Evolutionary conservation across 2,113 vertebrate genomes (phyloP), one percentile per base, ranked within the genome.

Genomic region (Bufo gargarizans): DNA sequence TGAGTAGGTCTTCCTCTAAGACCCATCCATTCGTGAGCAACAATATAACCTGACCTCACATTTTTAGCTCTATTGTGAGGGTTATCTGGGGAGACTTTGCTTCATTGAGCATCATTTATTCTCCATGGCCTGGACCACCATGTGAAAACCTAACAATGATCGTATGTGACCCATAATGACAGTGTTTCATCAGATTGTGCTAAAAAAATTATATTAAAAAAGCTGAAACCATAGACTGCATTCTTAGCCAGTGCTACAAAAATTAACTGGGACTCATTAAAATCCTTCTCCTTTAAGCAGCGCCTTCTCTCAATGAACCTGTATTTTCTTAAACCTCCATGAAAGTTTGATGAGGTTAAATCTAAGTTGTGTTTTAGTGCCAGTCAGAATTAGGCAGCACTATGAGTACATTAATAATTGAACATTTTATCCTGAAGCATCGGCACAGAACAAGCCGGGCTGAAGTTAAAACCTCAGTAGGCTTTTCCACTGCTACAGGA

Each of bases 351-450:
- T 97, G 96, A 96, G 91, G 94, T 93, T 96, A 97, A 97, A 97
- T 96, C 96, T 95, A 96, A 95, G 95, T 96, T 95, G 96, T 95
- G 95, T 96, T 97, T 97, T 97, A 97, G 96, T 97, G 97, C 97
- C 96, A 96, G 95, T 95, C 95, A 96, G 95, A 94, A 97, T 98
- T 97, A 97, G 92, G 94, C 95, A 94, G 93, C 94, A 92, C 94
- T 93, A 94, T 91, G 96, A 96, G 91, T 92, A 91, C 93, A 96
- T 97, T 92, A 96, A 97, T 97, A 95, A 97, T 96, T 91, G 97
- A 81, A 17, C 2, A 58, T 6, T 9, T 20, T 58, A 43, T 81
- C 78, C 86, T 67, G n/a, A 47, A 81, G 86, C 86, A 12, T 43
- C 33, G 53, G 86, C 67, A 61, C 45, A 17, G 86, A 81, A 63